Evolutionary conservation across 2,888 invertebrate species (phyloP).

Genomic region (Steromphala cineraria): DNA sequence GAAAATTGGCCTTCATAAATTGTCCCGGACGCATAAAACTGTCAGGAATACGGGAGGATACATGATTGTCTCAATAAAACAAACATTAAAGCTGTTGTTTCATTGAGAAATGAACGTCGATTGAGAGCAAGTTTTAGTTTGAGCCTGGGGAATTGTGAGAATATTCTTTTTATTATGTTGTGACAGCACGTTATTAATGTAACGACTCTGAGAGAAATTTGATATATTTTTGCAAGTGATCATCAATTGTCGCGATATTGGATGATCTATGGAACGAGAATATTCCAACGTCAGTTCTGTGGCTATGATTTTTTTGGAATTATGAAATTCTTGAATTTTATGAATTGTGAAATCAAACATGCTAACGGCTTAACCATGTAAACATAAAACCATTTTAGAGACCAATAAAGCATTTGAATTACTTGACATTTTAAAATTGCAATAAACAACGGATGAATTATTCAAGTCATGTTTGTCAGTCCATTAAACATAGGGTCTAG

Average conservation of each 20-base stretch:
- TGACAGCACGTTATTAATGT: constrained; percentile 12
- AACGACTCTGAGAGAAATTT: background rate
- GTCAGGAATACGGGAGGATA: constrained; percentile 21
- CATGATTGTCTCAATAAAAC: constrained; percentile 29
- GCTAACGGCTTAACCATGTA: too few species aligned
- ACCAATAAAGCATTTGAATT: too few species aligned
- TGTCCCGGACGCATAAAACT: constrained; percentile 19
- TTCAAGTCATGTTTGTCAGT: too few species aligned
- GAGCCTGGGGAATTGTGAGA: background rate
- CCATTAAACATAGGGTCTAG: too few species aligned
- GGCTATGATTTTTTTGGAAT: too few species aligned
- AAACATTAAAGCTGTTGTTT: constrained; percentile 28
- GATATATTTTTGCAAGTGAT: background rate
- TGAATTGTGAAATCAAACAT: too few species aligned
- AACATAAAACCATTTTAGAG: too few species aligned
- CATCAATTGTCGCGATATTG: background rate
- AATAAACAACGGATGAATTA: too few species aligned
- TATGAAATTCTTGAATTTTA: too few species aligned
- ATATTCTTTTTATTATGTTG: constrained; percentile 9
- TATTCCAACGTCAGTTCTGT: background rate
- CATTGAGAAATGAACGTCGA: constrained; percentile 4
- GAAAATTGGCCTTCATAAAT: constrained; percentile 28
- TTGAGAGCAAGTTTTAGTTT: background rate
- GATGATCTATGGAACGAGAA: background rate
- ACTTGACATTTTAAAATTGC: too few species aligned